Percentiles rank a stretch among this genome's conserved stretches.
These are phyloP conservation scores for Drosophila littoralis DNA, from an alignment of 1,140 invertebrate species.

Conservation along the genomic window DNA sequence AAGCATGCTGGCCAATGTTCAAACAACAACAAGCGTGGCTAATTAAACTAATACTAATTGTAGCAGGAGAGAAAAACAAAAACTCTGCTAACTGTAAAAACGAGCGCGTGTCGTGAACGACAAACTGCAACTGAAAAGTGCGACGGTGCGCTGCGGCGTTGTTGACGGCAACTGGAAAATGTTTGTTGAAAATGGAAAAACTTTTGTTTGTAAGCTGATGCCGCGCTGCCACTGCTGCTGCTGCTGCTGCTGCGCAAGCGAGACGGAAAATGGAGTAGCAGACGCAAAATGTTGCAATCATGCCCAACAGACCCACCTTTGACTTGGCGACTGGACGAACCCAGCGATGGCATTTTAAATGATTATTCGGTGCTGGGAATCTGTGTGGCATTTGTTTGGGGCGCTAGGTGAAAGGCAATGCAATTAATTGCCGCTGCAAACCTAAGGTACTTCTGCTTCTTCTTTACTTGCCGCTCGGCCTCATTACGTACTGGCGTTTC, in stretches of 20 bases:
- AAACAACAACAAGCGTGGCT: constrained; percentile 1
- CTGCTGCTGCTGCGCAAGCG: constrained; percentile 28
- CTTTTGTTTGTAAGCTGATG: constrained; percentile 19
- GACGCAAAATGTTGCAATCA: constrained; percentile 61
- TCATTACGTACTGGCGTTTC: constrained; percentile 47
- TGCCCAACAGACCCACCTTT: constrained; percentile 38
- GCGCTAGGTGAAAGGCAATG: constrained; percentile 62
- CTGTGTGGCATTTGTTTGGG: constrained; percentile 20
- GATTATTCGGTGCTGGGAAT: constrained; percentile 63
- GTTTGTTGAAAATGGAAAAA: constrained; percentile 64
- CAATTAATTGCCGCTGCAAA: constrained; percentile 61
- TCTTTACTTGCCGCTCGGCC: constrained; percentile 23
- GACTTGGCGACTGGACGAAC: constrained; percentile 34
- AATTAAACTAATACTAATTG: constrained; percentile 24
- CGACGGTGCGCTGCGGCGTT: constrained; percentile 33
- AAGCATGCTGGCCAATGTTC: background rate
- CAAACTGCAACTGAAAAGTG: constrained; percentile 81
- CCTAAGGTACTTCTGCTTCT: constrained; percentile 7
- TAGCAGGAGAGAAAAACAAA: constrained; percentile 14
- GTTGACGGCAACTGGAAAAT: constrained; percentile 60
- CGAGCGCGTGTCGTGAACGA: constrained; percentile 68
- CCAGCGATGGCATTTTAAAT: constrained; percentile 67
- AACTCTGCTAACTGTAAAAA: constrained; percentile 12
- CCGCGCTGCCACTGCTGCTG: background rate
- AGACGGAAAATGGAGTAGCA: constrained; percentile 64